Conservation (phyloP, 2,888 invertebrate genomes). For the Chesias legatella region DNA sequence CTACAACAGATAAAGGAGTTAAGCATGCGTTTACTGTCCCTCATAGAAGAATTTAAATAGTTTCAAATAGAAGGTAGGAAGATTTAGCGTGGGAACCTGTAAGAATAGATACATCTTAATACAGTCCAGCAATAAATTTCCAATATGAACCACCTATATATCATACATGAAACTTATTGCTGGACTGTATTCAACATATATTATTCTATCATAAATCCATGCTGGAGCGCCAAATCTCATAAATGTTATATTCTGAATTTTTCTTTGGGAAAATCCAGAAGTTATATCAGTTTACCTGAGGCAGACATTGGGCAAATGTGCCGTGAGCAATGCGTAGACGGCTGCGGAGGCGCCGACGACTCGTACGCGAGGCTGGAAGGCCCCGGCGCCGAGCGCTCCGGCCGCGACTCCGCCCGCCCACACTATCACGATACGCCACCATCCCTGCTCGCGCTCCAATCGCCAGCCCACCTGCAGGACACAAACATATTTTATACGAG, state of each 20-base stretch:
- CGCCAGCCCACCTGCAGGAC: constrained; percentile 72
- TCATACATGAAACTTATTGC: too few relatives aligned
- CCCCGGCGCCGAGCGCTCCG: constrained; percentile 87
- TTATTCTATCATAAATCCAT: too few relatives aligned
- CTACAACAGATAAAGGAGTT: constrained; percentile 31
- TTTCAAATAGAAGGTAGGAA: too few relatives aligned
- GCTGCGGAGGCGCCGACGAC: constrained; percentile 95
- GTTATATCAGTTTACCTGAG: constrained; percentile 60
- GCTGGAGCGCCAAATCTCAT: too few relatives aligned
- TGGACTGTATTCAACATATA: too few relatives aligned
- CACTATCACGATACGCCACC: constrained; percentile 83
- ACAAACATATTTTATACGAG: neutral
- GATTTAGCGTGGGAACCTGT: too few relatives aligned
- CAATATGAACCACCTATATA: too few relatives aligned
- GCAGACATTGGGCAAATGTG: constrained; percentile 91
- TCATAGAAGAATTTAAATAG: too few relatives aligned
- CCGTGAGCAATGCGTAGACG: constrained; percentile 92
- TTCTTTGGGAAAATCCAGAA: neutral
- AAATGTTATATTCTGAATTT: too few relatives aligned
- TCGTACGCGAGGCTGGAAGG: constrained; percentile 86
- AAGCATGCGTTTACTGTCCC: neutral
- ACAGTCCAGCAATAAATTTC: too few relatives aligned
- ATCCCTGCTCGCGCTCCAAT: constrained; percentile 87
- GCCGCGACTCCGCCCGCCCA: constrained; percentile 88
- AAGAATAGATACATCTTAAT: too few relatives aligned